Evolutionary conservation across 2,888 invertebrate genomes (phyloP).

Genomic region (Coenonympha arcania): DNA sequence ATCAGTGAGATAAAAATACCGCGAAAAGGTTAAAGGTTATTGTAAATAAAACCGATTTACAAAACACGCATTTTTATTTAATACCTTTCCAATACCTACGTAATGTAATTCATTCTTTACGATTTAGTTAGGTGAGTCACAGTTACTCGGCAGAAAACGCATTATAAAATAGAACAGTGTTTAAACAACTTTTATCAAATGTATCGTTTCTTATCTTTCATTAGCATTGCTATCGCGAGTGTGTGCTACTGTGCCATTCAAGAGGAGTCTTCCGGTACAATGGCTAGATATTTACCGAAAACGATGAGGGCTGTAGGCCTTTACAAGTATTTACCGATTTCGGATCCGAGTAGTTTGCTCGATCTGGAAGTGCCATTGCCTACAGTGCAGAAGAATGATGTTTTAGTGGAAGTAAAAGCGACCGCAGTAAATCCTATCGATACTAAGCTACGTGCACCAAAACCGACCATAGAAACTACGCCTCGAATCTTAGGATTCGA

Average conservation of each 20-base stretch:
- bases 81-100: too few species aligned
- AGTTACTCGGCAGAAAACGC: not conserved
- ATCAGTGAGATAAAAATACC: too few species aligned
- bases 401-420: constrained; percentile 61
- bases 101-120: too few species aligned
- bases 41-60: too few species aligned
- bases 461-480: constrained; percentile 42
- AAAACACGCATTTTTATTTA: too few species aligned
- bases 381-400: constrained; percentile 40
- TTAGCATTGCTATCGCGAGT: not conserved
- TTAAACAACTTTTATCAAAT: not conserved
- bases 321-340: constrained; percentile 59
- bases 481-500: constrained; percentile 61
- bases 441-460: constrained; percentile 55
- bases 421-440: constrained; percentile 60
- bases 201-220: constrained; percentile 5
- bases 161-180: not conserved
- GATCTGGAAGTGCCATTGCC: constrained; percentile 56
- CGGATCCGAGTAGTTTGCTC: constrained; percentile 49
- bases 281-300: constrained; percentile 43
- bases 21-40: too few species aligned
- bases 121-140: too few species aligned
- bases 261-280: not conserved
- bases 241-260: not conserved
- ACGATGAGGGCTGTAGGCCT: constrained; percentile 62